Conservation (phyloP, 1,140 invertebrate genomes). For the Zophobas atratus region DNA sequence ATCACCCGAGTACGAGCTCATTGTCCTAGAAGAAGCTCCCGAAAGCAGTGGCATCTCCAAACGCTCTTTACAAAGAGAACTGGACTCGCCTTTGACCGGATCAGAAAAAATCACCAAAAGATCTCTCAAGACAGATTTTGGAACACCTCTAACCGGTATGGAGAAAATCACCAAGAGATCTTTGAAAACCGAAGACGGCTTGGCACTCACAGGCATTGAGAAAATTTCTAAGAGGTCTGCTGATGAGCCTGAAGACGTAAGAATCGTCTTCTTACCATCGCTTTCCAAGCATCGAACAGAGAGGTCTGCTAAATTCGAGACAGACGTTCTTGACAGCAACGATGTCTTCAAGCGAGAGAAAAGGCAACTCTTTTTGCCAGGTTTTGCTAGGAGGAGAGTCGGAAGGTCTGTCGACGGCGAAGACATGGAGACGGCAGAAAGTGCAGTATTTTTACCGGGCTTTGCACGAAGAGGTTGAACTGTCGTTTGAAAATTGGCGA, state of each 20-base stretch:
- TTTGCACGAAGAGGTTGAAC: neutral
- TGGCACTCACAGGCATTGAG: neutral
- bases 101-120: constrained; percentile 35
- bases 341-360: constrained; percentile 30
- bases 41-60: neutral
- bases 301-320: neutral
- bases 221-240: constrained; percentile 7
- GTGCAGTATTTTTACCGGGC: constrained; percentile 13
- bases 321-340: constrained; percentile 4
- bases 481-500: neutral
- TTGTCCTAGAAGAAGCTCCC: neutral
- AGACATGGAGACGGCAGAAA: constrained; percentile 21
- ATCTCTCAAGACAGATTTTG: constrained; percentile 12
- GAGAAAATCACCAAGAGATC: constrained; percentile 12
- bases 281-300: constrained; percentile 4
- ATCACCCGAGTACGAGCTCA: constrained; percentile 16
- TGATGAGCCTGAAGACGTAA: neutral
- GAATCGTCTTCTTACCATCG: constrained; percentile 17
- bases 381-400: neutral
- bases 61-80: constrained; percentile 15
- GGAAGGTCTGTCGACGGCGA: constrained; percentile 5
- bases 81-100: constrained; percentile 12
- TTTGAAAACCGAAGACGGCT: neutral
- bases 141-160: constrained; percentile 10
- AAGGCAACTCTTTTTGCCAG: constrained; percentile 6